Evolutionary conservation across 1,140 invertebrate species (phyloP), one percentile per base, ranked within the genome.

Genomic region (Tetranychus urticae): DNA sequence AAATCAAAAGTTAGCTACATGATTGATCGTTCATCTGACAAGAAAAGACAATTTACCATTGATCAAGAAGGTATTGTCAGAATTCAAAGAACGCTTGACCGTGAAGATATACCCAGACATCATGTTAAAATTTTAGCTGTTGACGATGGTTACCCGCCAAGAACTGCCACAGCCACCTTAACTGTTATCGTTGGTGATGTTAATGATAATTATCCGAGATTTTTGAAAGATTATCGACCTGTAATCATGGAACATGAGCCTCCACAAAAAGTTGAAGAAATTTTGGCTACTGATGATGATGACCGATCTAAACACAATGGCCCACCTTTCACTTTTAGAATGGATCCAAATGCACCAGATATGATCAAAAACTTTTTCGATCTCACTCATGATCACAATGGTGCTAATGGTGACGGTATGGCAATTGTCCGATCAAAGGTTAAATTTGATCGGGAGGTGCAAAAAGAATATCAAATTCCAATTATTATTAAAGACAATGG

Each of bases 171-270:
- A 2, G 91, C 90, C 0, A 96, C 89, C 1, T 75, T 97, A 23
- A 90, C 87, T 0, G 87, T 97, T 0, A 87, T 90, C 62, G 88
- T 97, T 0, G 84, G 86, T 70, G 92, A 97, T 68, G 90, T 97
- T 60, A 97, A 97, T 72, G 93, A 97, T 69, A 96, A 79, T 66
- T 72, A 73, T n/a, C 77, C 77, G 13, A 67, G 70, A 56, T 77
- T 79, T 67, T 69, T 72, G 0, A 68, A 90, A 70, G 86, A 92
- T 69, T 94, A 94, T 70, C 78, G 86, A 56, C 90, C 91, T 0
- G 86, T 94, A 10, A 77, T 94, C 57, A 85, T 85, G 0, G 90
- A 94, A 72, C 87, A 92, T 71, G 36, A 62, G 65, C 80, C 84
- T 42, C 85, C 88, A 42, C 81, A 84, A 66, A 89, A 88, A 76